phyloP scores from a whole-genome alignment of 2,797 vertebrate genomes.

The Diceros bicornis region DNA sequence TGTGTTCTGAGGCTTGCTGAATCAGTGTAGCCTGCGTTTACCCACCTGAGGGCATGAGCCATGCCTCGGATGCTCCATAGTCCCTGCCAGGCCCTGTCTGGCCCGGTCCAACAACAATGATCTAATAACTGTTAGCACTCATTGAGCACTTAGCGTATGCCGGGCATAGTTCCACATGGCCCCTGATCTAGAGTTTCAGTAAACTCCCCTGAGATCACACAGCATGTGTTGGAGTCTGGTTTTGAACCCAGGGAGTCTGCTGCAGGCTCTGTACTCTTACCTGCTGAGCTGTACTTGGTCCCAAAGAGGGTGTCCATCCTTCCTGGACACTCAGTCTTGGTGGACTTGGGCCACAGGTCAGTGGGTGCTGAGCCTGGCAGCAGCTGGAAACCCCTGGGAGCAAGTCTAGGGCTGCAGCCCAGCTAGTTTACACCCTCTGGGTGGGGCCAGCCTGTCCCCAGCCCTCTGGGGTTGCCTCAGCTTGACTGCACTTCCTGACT shows the following conservation, averaged over 20 bases:
- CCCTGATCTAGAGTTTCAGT: neutral
- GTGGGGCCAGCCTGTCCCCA: neutral
- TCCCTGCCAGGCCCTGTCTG: neutral
- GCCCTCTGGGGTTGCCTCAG: neutral
- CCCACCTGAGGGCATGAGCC: neutral
- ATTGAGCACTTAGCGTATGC: neutral
- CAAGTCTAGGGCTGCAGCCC: neutral
- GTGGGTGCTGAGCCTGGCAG: neutral
- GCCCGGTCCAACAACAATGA: neutral
- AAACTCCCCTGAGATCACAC: neutral
- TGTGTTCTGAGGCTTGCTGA: rapidly evolving
- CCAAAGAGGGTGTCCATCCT: too few relatives aligned
- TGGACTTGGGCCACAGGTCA: neutral
- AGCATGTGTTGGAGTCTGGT: neutral
- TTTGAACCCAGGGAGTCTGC: neutral
- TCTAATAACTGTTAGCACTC: neutral
- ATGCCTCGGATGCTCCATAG: rapidly evolving
- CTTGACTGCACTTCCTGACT: neutral
- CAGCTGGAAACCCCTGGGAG: neutral
- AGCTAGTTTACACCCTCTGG: too few relatives aligned
- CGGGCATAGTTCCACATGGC: neutral
- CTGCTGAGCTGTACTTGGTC: neutral
- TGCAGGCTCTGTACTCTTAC: neutral
- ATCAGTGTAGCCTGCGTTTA: neutral
- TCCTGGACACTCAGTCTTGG: neutral